Base-by-base conservation (phyloP, 2,797 vertebrate genomes). In the Mycteria americana region DNA sequence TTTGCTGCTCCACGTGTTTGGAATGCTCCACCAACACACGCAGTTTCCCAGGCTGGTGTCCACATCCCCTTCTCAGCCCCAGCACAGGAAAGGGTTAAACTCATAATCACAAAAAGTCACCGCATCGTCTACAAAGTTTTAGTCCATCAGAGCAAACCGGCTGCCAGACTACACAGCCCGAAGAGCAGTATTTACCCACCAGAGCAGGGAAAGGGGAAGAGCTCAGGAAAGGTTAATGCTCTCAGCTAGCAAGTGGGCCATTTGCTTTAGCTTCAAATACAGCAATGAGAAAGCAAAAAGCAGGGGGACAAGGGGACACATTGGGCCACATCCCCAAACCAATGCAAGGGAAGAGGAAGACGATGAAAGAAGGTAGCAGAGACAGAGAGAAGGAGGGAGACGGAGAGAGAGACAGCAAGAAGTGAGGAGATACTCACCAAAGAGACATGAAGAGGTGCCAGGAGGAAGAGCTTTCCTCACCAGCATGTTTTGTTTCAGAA, bases 401-500 rank as follows among this genome's bases (percentile, higher is more conserved):
- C 14, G 67, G 60, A 85, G 62, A 59, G 79, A 74, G 65, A 93
- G 69, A 74, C 37, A 93, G 68, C 0, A 9, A 57, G 82, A 54
- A 91, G 95, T 96, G 93, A 97, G 98, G 84, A 97, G 97, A 98
- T 97, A 99, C 99, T 99, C 99, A 99, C 99, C 99, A 98, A 99
- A 99, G 95, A 99, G 99, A 99, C 99, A 99, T 97, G 99, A 99
- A 97, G 99, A 99, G 91, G 98, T 98, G 98, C 99, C 99, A 92
- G 99, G 98, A 99, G 99, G 99, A 99, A 99, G 98, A 98, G 98
- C 99, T 99, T 99, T 99, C 99, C 99, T 99, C 99, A 98, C 99
- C 98, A 99, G 99, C 99, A 99, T 98, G 98, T 99, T 99, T 99
- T 99, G 99, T 99, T 99, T 99, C 99, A 99, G 99, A 99, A 99